Base-by-base conservation (phyloP, 1,140 invertebrate genomes). In the Elymnias hypermnestra region DNA sequence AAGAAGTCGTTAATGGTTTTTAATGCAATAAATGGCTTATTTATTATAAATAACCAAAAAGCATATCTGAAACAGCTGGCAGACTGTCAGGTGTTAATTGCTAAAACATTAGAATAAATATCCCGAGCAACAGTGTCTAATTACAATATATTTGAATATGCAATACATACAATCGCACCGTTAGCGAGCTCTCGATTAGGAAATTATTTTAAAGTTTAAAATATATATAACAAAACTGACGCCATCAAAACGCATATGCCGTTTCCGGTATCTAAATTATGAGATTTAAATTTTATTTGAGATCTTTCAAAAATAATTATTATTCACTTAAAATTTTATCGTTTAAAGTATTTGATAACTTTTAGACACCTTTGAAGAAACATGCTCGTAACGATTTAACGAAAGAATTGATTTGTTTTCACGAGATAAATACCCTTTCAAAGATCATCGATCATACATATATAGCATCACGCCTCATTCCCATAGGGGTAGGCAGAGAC, bases 121-220 rank as follows among this genome's bases (percentile, higher is more conserved):
- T 33, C 12, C 29, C 6, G 13, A 33, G 29, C 15, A 33, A 15
- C 29, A 33, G 4, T 14, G 29, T 6, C 29, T 33, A 33, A 15
- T 33, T 33, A 33, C 15, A 33, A 33, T 33, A 33, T 15, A 33
- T 33, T 33, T 33, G 29, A 33, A 33, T 33, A 33, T 15, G 8
- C 13, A 9, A 5, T 8, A 6, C 13, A 15, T 33, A 33, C 13
- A 15, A 33, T 33, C 15, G 5, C 13, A 7, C 13, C n/a, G 29
- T 33, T 29, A 29, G 26, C 14, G 26, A 29, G 26, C 26, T 29
- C 0, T 9, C 26, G 1, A 29, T 12, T 9, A 2, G 26, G 26
- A 3, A 29, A 29, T 29, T 29, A 12, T 5, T 29, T 26, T 9
- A 9, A 8, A 26, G 8, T 2, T 26, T 9, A n/a, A 26, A 26